A percentile compares a stretch with the other conserved stretches of the same genome.
Evolutionary conservation across 2,113 vertebrate genomes (phyloP).

Genomic region (Oostethus manadensis): DNA sequence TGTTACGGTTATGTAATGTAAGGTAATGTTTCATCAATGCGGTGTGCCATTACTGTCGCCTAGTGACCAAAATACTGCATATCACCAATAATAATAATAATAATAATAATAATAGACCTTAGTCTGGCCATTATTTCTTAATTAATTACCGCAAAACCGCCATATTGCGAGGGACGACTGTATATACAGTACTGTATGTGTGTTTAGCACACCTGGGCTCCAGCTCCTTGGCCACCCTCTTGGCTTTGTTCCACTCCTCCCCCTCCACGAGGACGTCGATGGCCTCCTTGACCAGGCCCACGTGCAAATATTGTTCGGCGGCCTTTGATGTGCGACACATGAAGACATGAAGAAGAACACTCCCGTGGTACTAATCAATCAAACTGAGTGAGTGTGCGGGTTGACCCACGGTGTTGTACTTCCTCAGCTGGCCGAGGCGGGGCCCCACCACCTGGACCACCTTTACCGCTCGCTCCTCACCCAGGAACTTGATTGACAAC

Average conservation of each 20-base stretch:
- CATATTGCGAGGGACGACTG: too few relatives aligned
- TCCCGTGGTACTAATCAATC: background rate
- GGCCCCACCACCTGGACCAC: constrained; percentile 82
- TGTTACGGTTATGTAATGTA: too few relatives aligned
- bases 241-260: constrained; percentile 97
- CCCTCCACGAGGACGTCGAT: constrained; percentile 88
- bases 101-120: too few relatives aligned
- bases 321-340: constrained; percentile 68
- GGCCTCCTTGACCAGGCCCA: constrained; percentile 88
- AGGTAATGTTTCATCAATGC: too few relatives aligned
- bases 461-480: constrained; percentile 75
- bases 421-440: constrained; percentile 80
- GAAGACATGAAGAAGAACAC: background rate
- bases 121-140: too few relatives aligned
- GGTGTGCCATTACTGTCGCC: too few relatives aligned
- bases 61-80: too few relatives aligned
- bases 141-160: too few relatives aligned
- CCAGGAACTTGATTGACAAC: constrained; percentile 86
- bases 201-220: constrained; percentile 76
- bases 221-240: constrained; percentile 87
- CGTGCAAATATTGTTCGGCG: constrained; percentile 88
- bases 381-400: background rate
- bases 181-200: background rate
- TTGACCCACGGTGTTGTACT: constrained; percentile 79
- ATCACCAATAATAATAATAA: too few relatives aligned